Evolutionary conservation across 2,888 invertebrate genomes (phyloP), one percentile per base, ranked within the genome.

Genomic region (Idaea straminata): DNA sequence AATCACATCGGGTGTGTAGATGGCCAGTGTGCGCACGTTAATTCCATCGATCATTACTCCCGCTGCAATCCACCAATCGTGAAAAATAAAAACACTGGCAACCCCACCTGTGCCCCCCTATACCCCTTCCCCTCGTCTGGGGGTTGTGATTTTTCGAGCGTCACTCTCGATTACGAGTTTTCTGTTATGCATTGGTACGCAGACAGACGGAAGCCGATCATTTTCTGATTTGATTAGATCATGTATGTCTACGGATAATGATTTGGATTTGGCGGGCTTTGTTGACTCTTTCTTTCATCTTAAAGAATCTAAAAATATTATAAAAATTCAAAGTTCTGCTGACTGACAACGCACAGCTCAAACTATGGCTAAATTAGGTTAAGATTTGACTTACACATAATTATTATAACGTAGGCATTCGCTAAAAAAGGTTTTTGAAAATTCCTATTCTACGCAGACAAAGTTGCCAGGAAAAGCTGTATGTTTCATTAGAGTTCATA

Each of bases 31-130:
- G 80, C 79, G 84, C 86, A 87, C 89, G 87, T 88, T 92, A 91
- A 91, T 91, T 88, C 91, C 89, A 92, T 92, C 91, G 92, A 92
- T 92, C 92, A 91, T 92, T 91, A 90, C 91, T 88, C 84, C 81
- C 83, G 86, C 83, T 91, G 92, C 91, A 91, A 91, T 90, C 91
- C 91, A 87, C 91, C 92, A 91, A 91, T 91, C 90, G 89, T 81
- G 89, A 87, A 91, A 75, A 91, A 92, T 91, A 88, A 92, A 91
- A 92, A 91, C 89, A 91, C 74, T 80, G 84, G 80, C 85, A 77
- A 81, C 88, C 86, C 88, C 86, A 85, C 87, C 87, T 84, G 84
- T 83, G 77, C 77, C 79, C 74, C 74, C 76, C 72, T 34, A 57
- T 68, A 60, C 76, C 77, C 75, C 76, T 74, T 77, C 79, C 83